Conservation (phyloP, 1,140 invertebrate species). For the Drosophila willistoni region DNA sequence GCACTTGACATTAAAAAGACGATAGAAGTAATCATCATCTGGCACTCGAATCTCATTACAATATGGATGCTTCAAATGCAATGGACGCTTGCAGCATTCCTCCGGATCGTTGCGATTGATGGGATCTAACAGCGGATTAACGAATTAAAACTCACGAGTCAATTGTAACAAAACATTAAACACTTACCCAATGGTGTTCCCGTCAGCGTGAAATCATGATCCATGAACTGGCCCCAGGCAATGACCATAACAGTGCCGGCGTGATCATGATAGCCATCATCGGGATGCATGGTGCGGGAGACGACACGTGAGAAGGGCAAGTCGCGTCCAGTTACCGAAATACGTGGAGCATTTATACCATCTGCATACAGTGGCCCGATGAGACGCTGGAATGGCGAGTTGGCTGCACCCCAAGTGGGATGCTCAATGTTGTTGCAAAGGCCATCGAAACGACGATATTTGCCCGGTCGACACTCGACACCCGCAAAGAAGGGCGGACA, state of each 20-base stretch:
- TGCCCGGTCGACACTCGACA: constrained; percentile 94
- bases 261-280: constrained; percentile 95
- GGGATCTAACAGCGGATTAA: constrained; percentile 86
- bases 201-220: constrained; percentile 96
- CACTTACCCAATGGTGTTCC: constrained; percentile 91
- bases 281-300: constrained; percentile 94
- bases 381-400: constrained; percentile 91
- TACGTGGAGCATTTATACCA: constrained; percentile 91
- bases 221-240: constrained; percentile 97
- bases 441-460: constrained; percentile 94
- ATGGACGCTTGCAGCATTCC: constrained; percentile 92
- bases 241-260: constrained; percentile 97
- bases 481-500: constrained; percentile 94
- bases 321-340: constrained; percentile 88
- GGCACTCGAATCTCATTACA: constrained; percentile 96
- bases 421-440: constrained; percentile 96
- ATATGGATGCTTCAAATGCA: constrained; percentile 92
- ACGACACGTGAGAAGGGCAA: constrained; percentile 92
- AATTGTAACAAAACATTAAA: not conserved
- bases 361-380: constrained; percentile 91
- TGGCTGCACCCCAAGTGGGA: constrained; percentile 95
- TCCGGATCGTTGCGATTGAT: constrained; percentile 93
- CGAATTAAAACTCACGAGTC: not conserved
- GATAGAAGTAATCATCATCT: constrained; percentile 95
- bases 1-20: constrained; percentile 91